phyloP scores from a whole-genome alignment of 2,113 vertebrate species.

The Tapirus terrestris region DNA sequence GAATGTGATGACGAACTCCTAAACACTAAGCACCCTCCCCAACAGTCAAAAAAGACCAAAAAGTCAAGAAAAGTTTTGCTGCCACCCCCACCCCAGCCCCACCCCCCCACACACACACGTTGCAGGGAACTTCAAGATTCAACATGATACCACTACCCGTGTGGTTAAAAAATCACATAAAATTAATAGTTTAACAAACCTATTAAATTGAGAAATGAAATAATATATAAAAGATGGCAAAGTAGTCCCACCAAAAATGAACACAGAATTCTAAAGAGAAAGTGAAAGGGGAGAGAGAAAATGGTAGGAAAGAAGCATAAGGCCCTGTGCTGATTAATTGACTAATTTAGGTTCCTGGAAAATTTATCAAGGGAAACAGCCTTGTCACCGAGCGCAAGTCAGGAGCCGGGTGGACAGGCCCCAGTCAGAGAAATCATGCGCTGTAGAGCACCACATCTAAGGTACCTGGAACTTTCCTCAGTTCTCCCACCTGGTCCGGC shows the following conservation, averaged over 20 bases:
- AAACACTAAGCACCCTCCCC: not conserved
- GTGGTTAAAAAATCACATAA: not conserved
- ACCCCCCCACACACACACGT: accelerated
- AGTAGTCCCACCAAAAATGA: not conserved
- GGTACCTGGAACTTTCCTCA: not conserved
- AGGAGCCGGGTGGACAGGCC: no score
- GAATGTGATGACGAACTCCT: not conserved
- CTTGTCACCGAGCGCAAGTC: not conserved
- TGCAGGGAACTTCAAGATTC: not conserved
- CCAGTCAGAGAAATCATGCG: not conserved
- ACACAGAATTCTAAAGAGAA: not conserved
- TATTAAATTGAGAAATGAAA: not conserved
- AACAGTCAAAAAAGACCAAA: not conserved
- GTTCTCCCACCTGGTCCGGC: not conserved
- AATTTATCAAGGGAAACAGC: not conserved
- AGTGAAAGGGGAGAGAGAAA: not conserved
- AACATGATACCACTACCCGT: not conserved
- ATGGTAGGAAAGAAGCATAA: not conserved
- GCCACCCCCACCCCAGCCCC: no score
- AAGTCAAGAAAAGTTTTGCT: not conserved
- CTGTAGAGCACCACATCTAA: not conserved
- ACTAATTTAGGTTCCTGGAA: not conserved
- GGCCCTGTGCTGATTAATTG: no score
- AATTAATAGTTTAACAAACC: not conserved
- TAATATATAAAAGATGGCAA: not conserved